These are phyloP conservation scores for Lochmaea capreae DNA, from an alignment of 2,888 invertebrate species.

Conservation along the genomic window DNA sequence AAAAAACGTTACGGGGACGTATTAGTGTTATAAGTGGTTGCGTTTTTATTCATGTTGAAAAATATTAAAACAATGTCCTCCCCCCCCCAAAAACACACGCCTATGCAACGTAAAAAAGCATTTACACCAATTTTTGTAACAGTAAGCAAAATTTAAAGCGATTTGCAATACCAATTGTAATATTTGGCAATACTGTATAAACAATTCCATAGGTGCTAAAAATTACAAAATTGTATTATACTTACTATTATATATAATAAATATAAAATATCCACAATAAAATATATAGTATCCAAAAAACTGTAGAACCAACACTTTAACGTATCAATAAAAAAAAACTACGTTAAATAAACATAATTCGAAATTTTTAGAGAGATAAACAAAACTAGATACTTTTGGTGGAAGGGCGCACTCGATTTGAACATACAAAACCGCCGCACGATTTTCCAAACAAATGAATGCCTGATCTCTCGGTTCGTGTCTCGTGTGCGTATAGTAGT, in stretches of 20 bases:
- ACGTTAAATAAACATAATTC: not conserved
- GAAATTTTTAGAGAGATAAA: not conserved
- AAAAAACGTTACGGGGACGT: no score
- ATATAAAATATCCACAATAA: constrained; percentile 6
- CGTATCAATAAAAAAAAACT: not conserved
- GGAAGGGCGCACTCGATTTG: not conserved
- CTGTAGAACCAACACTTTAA: constrained; percentile 1
- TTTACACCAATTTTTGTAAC: no score
- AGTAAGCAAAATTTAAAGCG: no score
- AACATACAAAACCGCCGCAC: constrained; percentile 5
- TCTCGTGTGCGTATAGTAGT: constrained; percentile 7
- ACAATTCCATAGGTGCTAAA: not conserved
- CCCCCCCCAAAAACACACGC: no score
- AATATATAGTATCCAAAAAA: constrained; percentile 3
- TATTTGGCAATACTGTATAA: no score
- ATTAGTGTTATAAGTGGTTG: no score
- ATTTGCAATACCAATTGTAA: no score
- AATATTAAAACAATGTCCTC: no score
- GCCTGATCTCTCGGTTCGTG: constrained; percentile 2
- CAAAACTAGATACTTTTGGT: constrained; percentile 10
- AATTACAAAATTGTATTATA: no score
- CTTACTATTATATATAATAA: constrained; percentile 2
- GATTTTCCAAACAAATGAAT: constrained; percentile 14
- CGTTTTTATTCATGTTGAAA: no score
- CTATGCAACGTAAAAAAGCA: no score